Evolutionary conservation across 2,888 invertebrate species (phyloP).

Genomic region (Napeogenes sylphis): DNA sequence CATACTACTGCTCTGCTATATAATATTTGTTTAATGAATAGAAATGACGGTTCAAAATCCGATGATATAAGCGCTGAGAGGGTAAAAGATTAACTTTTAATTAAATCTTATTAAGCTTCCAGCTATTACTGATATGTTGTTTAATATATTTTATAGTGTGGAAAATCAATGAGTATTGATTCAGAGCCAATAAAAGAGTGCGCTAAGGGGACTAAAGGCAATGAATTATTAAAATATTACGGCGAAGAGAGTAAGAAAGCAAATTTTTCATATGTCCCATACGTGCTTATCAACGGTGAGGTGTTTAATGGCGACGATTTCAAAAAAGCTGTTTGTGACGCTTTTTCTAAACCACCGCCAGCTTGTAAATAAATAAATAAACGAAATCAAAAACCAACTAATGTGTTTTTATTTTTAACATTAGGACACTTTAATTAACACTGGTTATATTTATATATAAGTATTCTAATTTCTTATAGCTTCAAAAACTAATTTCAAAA

Average conservation of each 20-base stretch:
- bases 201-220: constrained; percentile 65
- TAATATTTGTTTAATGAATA: constrained; percentile 82
- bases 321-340: constrained; percentile 27
- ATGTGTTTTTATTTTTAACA: no score
- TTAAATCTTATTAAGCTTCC: not conserved
- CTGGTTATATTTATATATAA: no score
- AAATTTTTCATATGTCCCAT: constrained; percentile 28
- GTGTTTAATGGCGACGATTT: constrained; percentile 17
- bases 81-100: constrained; percentile 20
- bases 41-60: constrained; percentile 21
- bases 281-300: constrained; percentile 30
- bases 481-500: no score
- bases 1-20: constrained; percentile 79
- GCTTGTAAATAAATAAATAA: constrained; percentile 17
- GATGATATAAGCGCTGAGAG: constrained; percentile 33
- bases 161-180: constrained; percentile 17
- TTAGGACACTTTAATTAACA: no score
- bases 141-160: constrained; percentile 29
- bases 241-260: constrained; percentile 31
- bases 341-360: constrained; percentile 27
- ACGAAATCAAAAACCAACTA: not conserved
- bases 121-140: not conserved
- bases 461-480: no score
- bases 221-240: constrained; percentile 28
- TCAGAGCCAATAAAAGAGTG: constrained; percentile 60